Conservation (phyloP, 2,888 invertebrate genomes). For the Tupiocoris notatus region DNA sequence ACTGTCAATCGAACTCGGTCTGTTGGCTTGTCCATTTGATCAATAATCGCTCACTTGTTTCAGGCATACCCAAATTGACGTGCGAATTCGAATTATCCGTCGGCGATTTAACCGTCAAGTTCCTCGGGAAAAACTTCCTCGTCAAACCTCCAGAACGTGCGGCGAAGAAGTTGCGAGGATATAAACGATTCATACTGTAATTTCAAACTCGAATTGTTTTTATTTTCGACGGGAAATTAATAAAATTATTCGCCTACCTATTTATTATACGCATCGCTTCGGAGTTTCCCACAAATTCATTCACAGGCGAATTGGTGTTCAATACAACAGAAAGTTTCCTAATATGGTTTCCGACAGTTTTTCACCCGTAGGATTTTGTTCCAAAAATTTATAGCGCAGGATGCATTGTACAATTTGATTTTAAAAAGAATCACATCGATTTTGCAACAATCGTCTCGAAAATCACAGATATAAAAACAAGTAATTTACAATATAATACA, state of each 20-base stretch:
- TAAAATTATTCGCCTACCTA: too few relatives aligned
- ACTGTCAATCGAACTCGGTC: too few relatives aligned
- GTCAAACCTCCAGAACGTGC: constrained; percentile 77
- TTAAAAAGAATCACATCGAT: background rate
- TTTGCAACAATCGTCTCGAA: background rate
- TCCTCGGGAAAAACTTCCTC: constrained; percentile 80
- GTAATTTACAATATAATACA: background rate
- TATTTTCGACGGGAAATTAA: background rate
- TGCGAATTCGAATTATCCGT: constrained; percentile 72
- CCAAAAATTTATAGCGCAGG: too few relatives aligned
- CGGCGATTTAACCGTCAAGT: constrained; percentile 62
- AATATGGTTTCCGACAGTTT: too few relatives aligned
- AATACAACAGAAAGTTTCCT: too few relatives aligned
- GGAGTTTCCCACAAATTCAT: too few relatives aligned
- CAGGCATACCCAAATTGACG: constrained; percentile 76
- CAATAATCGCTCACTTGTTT: too few relatives aligned
- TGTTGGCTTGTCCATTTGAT: too few relatives aligned
- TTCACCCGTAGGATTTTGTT: too few relatives aligned
- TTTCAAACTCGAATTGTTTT: background rate
- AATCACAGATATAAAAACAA: background rate
- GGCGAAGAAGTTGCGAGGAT: constrained; percentile 73
- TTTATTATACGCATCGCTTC: too few relatives aligned
- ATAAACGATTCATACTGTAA: background rate
- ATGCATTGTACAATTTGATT: background rate
- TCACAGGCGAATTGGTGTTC: too few relatives aligned